Base-by-base conservation (phyloP, 1,140 invertebrate genomes). In the Lepidurus couesii region DNA sequence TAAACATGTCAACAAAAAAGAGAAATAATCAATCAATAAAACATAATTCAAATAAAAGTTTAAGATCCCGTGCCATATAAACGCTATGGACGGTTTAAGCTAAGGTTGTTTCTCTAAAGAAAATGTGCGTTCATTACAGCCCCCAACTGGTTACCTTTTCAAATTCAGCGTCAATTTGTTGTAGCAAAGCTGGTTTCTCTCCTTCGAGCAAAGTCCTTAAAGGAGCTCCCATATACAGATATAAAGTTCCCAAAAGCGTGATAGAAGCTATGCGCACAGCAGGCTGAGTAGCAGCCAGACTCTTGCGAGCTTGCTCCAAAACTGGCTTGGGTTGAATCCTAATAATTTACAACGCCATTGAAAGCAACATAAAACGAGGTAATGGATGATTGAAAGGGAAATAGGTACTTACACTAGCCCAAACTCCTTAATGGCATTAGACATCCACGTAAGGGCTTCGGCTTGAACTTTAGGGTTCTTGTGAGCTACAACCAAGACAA, bases 401-500 rank as follows among this genome's bases (percentile, higher is more conserved):
- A 73, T 21, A 79, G 43, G 9, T 76, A 87, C 89, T 88, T 86
- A 91, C 89, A 87, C 86, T 81, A 93, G 90, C 42, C 95, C 95
- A 88, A 97, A 97, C 83, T 96, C 94, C 80, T 90, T 89, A 0
- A 97, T 88, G 24, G 93, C 90, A 65, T 87, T 88, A 5, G 90
- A 86, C 44, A 95, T 86, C 94, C 95, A 96, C 43, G 89, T 86
- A 21, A 96, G 87, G 75, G 92, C 88, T 85, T 96, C 94, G 13
- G 93, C 90, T 82, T 96, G 93, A 45, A 96, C 93, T 84, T 96
- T 96, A 0, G 95, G 95, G 84, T 93, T 97, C 85, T 95, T 96
- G 84, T 96, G 93, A 75, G 84, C 91, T 84, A 95, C 94, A 0
- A 93, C 91, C 84, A 90, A 92, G 7, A 89, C 87, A 1, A 93